phyloP scores from a whole-genome alignment of 2,797 vertebrate genomes.

The Sternotherus odoratus region DNA sequence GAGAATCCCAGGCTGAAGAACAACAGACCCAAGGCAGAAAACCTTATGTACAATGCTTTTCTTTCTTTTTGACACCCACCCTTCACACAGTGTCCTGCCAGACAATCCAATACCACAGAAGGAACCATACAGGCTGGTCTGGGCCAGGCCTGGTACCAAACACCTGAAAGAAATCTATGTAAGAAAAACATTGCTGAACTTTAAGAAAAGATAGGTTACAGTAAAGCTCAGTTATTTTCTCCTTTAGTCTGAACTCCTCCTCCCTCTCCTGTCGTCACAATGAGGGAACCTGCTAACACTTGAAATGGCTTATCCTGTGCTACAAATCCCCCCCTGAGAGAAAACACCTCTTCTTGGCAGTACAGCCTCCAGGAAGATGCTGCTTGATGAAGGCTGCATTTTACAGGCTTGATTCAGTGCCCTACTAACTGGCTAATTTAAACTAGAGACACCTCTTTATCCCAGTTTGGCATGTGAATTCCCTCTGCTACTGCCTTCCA shows the following conservation, averaged over 20 bases:
- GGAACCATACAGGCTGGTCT: background rate
- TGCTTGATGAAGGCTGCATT: background rate
- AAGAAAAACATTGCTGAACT: background rate
- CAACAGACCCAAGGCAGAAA: background rate
- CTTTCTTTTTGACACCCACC: background rate
- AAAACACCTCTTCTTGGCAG: background rate
- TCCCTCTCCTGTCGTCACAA: background rate
- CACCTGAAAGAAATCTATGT: background rate
- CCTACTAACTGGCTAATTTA: background rate
- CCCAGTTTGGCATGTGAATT: background rate
- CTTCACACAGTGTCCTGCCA: background rate
- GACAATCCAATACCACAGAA: background rate
- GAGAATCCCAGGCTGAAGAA: background rate
- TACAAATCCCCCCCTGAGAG: background rate
- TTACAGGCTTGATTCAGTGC: background rate
- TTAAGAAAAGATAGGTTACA: background rate
- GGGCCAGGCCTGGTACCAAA: background rate
- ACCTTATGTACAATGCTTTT: rapidly evolving
- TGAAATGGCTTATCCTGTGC: background rate
- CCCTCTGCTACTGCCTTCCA: background rate
- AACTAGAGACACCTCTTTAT: background rate
- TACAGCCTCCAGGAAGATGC: background rate
- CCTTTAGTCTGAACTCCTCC: background rate
- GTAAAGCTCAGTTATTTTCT: background rate
- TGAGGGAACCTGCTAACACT: background rate